These are phyloP conservation scores for Naso thynnoides DNA, from an alignment of 2,797 vertebrate genomes.

Conservation along the genomic window DNA sequence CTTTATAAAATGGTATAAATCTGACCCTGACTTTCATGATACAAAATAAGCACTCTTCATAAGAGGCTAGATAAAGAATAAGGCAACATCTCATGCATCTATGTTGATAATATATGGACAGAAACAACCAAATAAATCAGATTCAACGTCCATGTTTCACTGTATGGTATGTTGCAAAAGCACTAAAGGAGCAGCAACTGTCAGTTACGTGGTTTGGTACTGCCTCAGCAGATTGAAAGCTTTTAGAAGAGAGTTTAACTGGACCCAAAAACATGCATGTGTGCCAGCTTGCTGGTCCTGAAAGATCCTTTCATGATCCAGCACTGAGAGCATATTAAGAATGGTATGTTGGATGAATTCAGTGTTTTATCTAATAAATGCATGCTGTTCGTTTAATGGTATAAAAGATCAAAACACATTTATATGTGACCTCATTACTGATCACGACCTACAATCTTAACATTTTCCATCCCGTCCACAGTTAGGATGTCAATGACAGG, in stretches of 20 bases:
- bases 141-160: neutral
- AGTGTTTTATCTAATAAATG: neutral
- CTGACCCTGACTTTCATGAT: neutral
- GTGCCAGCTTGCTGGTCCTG: neutral
- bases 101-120: neutral
- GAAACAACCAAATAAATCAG: neutral
- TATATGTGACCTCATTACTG: slow-evolving; percentile 9
- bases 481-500: slow-evolving; percentile 35
- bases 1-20: neutral
- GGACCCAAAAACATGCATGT: slow-evolving; percentile 24
- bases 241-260: neutral
- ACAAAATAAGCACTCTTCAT: neutral
- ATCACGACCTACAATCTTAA: slow-evolving; percentile 18
- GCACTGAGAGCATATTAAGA: neutral
- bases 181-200: neutral
- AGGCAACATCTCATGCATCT: neutral
- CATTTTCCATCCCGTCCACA: slow-evolving; percentile 46
- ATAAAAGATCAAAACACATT: slow-evolving; percentile 10
- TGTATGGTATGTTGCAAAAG: neutral
- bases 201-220: slow-evolving; percentile 25
- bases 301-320: slow-evolving; percentile 11
- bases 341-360: neutral
- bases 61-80: neutral
- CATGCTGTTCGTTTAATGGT: neutral
- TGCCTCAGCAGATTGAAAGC: slow-evolving; percentile 24